Conservation (phyloP, 2,888 invertebrate genomes). For the Homarus gammarus region DNA sequence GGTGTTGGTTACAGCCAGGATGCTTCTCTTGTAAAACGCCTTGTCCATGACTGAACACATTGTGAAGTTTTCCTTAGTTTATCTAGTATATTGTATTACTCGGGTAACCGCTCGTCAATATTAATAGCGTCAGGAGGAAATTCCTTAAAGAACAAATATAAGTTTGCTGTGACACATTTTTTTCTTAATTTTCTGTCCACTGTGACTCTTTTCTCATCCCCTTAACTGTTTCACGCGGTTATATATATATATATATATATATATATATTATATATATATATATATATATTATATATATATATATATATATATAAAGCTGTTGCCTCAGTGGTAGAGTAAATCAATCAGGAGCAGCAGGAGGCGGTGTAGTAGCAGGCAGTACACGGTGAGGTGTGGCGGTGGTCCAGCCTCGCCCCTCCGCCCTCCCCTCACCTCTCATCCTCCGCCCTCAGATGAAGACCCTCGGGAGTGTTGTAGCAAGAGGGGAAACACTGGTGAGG, state of each 20-base stretch:
- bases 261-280: constrained; percentile 2
- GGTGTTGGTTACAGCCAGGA: too few relatives aligned
- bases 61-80: too few relatives aligned
- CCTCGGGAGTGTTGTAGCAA: constrained; percentile 41
- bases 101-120: too few relatives aligned
- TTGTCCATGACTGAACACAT: too few relatives aligned
- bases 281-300: constrained; percentile 1
- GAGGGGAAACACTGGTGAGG: constrained; percentile 41
- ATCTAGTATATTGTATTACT: too few relatives aligned
- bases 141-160: too few relatives aligned
- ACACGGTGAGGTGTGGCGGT: constrained; percentile 23
- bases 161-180: too few relatives aligned
- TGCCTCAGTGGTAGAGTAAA: constrained; percentile 26
- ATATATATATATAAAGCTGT: not conserved
- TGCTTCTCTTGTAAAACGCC: too few relatives aligned
- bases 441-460: constrained; percentile 37
- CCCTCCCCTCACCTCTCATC: constrained; percentile 7
- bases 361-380: constrained; percentile 32
- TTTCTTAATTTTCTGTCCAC: too few relatives aligned
- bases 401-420: constrained; percentile 22
- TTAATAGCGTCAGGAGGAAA: too few relatives aligned
- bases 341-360: constrained; percentile 19
- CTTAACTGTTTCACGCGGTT: too few relatives aligned
- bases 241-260: constrained; percentile 13
- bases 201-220: too few relatives aligned